Base-by-base conservation (phyloP, 1,140 invertebrate species). In the Drosophila bipectinata region DNA sequence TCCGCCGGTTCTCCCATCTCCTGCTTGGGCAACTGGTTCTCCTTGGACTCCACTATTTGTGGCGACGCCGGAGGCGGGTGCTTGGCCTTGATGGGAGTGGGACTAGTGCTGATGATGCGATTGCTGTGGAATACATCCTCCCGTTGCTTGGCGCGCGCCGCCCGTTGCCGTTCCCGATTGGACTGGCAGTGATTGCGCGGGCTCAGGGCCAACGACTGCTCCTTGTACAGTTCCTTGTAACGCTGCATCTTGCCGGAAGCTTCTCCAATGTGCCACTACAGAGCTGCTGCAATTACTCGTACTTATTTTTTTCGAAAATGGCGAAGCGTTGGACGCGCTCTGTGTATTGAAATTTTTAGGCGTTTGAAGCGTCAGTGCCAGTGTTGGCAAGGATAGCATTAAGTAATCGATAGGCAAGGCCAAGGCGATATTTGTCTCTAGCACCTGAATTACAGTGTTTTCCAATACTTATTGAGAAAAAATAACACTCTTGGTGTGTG, bases 91-190 rank as follows among this genome's bases (percentile, higher is more conserved):
- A 24, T 24, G 12, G 78, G 66, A 4, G 71, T 75, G 7, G 64
- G 78, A 61, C 72, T 79, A 0, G 66, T 12, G 15, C 37, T 62
- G 6, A 83, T 83, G 7, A 51, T 39, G 30, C 79, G 83, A 45
- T 88, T 88, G 14, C 24, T 66, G 24, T 79, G 56, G 48, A 79
- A 87, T 26, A 32, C 37, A 18, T 82, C 60, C 5, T 83, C 60
- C 8, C 82, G 67, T 10, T 64, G 62, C 41, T 83, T 79, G 30
- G 52, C 41, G 30, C 79, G 79, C 51, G 49, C 48, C 7, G 68
- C 75, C 26, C 59, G 53, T 2, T 77, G 67, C 0, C 26, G 57
- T 6, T 79, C 63, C 2, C 83, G 77, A 49, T 79, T 79, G 9
- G 52, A 18, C 30, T 66, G 26, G 28, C 41, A 60, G 34, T 71